Conservation (phyloP, 2,888 invertebrate genomes). For the Chymomyza fuscimana region DNA sequence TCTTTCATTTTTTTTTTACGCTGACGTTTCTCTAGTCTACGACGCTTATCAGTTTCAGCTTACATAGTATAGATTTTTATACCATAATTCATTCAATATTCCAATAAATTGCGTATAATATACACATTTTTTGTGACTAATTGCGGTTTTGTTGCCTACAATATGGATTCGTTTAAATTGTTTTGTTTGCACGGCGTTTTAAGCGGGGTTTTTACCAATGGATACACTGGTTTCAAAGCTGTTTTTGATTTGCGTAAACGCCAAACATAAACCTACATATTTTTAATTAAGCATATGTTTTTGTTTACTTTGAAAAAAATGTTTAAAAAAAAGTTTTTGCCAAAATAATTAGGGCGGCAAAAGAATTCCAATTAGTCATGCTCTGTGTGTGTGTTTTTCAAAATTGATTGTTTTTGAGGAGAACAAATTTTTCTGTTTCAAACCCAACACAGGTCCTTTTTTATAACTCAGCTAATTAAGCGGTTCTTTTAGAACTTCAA, state of each 20-base stretch:
- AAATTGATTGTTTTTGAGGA: too few relatives aligned
- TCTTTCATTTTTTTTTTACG: constrained; percentile 28
- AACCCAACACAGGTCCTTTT: too few relatives aligned
- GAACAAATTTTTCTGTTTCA: too few relatives aligned
- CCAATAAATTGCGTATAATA: not conserved
- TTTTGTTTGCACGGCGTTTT: not conserved
- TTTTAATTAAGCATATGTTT: not conserved
- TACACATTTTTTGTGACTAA: not conserved
- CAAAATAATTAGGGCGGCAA: too few relatives aligned
- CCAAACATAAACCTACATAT: not conserved
- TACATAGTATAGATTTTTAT: not conserved
- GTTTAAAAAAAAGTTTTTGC: too few relatives aligned
- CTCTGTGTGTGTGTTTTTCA: too few relatives aligned
- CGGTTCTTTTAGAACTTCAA: too few relatives aligned
- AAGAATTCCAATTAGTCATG: too few relatives aligned
- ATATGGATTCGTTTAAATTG: too few relatives aligned
- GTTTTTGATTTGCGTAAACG: not conserved
- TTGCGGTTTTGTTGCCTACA: constrained; percentile 5
- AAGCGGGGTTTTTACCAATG: not conserved
- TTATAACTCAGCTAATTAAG: too few relatives aligned
- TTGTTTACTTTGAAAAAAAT: too few relatives aligned
- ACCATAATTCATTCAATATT: constrained; percentile 39
- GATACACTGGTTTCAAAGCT: not conserved
- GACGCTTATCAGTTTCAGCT: not conserved
- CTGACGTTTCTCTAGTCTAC: constrained; percentile 12